Evolutionary conservation across 2,113 vertebrate species (phyloP), one percentile per base, ranked within the genome.

Genomic region (Thermophis baileyi): DNA sequence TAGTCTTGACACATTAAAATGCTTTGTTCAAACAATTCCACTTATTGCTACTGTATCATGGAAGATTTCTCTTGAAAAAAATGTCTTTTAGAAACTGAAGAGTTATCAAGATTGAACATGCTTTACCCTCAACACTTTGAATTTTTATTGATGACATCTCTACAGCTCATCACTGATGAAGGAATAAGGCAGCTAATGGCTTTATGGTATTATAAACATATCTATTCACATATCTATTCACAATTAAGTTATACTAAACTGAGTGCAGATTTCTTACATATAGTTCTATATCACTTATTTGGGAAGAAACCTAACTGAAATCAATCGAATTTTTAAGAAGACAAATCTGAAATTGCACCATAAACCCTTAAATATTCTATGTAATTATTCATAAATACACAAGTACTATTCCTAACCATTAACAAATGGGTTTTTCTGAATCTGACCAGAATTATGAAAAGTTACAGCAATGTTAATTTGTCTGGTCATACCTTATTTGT

Each of bases 381-480:
- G 35, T 22, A 81, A n/a, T 47, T 9, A 35, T 60, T 20, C 9
- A 87, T 57, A 40, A 12, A 40, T 53, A 9, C 6, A 87, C 3
- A 69, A 88, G 16, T 47, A 51, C 16, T 63, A 63, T 49, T 81
- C 50, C 27, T 54, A 27, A 18, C 22, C 6, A 27, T 89, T 53
- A 89, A 35, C 27, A 85, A 54, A 7, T 20, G 30, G 12, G 57
- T 54, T 89, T 54, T 89, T 60, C 50, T 27, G 54, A 69, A 51
- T 89, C 50, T 85, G 63, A 20, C 20, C 30, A 60, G n/a, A 74
- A 86, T 18, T 86, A 1, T 2, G 51, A 8, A 91, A 94, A 69
- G 46, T 50, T 44, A 54, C 25, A 92, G 92, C 81, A 54, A 85
- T 91, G 47, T 90, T 93, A 87, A 24, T 89, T 57, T 94, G 90